These are phyloP conservation scores for Philereme vetulata DNA, from an alignment of 2,888 invertebrate genomes.

Conservation along the genomic window DNA sequence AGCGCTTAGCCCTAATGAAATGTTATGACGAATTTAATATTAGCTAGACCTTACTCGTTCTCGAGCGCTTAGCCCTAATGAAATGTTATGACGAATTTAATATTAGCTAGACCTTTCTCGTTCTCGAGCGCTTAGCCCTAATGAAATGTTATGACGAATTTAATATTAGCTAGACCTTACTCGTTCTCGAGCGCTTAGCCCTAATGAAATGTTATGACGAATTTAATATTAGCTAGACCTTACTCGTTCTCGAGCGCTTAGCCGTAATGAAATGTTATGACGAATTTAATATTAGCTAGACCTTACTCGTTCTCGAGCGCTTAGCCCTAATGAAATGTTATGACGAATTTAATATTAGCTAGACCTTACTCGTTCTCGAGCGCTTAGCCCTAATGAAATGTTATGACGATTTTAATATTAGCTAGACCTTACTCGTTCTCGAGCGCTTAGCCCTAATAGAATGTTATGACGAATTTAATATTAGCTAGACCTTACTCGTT, in stretches of 20 bases:
- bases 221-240: conserved; percentile 43
- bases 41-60: conserved; percentile 25
- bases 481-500: conserved; percentile 25
- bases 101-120: conserved; percentile 34
- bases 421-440: conserved; percentile 24
- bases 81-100: conserved; percentile 55
- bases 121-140: too few species aligned
- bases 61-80: too few species aligned
- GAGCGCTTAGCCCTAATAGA: conserved; percentile 59
- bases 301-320: too few species aligned
- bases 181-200: too few species aligned
- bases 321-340: conserved; percentile 58
- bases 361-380: too few species aligned
- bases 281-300: conserved; percentile 45
- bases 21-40: conserved; percentile 52
- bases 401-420: conserved; percentile 50
- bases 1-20: conserved; percentile 60
- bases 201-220: conserved; percentile 57
- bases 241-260: too few species aligned
- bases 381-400: conserved; percentile 59
- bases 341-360: conserved; percentile 48
- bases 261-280: conserved; percentile 57
- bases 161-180: conserved; percentile 38
- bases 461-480: conserved; percentile 53
- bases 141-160: conserved; percentile 57